These are phyloP conservation scores for Limanda limanda DNA, from an alignment of 2,113 vertebrate genomes.

Conservation along the genomic window DNA sequence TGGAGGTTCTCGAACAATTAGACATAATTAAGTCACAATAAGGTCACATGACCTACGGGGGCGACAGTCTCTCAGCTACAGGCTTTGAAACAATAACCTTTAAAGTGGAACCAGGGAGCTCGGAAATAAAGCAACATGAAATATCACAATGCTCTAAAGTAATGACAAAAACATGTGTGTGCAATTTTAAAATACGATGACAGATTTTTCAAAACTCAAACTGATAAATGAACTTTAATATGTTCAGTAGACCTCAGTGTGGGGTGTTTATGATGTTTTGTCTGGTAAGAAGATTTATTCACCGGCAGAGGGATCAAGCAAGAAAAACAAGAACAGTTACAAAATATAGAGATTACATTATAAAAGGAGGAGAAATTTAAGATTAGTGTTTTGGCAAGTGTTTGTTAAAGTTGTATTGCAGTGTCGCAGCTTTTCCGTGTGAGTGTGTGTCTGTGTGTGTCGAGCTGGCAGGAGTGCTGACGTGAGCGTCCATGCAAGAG, in stretches of 20 bases:
- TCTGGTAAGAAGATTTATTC: background rate
- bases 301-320: background rate
- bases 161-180: background rate
- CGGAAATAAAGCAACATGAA: background rate
- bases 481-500: slow-evolving; percentile 72
- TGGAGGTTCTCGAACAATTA: background rate
- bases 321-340: background rate
- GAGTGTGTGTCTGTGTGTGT: slow-evolving; percentile 12
- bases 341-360: background rate
- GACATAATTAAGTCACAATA: background rate
- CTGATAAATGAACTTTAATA: background rate
- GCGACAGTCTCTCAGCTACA: background rate
- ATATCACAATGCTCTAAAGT: background rate
- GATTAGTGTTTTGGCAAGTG: slow-evolving; percentile 6
- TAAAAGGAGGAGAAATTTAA: slow-evolving; percentile 6
- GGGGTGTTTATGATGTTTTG: background rate
- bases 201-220: too few species aligned
- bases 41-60: background rate
- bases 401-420: slow-evolving; percentile 18
- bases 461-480: slow-evolving; percentile 53
- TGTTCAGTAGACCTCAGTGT: background rate
- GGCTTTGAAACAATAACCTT: background rate
- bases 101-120: too few species aligned
- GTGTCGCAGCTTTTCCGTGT: background rate
- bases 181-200: background rate